Evolutionary conservation across 1,140 invertebrate genomes (phyloP).

Genomic region (Drosophila sturtevanti): DNA sequence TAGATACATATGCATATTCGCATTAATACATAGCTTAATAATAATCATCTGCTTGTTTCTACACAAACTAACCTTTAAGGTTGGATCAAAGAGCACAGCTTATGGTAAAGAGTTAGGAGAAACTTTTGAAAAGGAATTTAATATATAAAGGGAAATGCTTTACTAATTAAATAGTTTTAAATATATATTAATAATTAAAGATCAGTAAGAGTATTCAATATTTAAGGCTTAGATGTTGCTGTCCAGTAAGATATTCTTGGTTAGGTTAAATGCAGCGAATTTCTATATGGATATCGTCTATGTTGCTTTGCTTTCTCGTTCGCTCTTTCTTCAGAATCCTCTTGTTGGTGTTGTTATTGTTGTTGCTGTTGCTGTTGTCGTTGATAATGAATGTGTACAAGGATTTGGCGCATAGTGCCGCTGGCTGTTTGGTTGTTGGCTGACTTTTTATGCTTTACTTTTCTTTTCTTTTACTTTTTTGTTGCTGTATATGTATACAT

Average conservation of each 20-base stretch:
- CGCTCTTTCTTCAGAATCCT: background rate
- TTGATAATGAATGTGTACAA: conserved; percentile 75
- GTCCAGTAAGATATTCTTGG: conserved; percentile 21
- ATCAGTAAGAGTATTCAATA: background rate
- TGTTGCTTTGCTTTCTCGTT: conserved; percentile 23
- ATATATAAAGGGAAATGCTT: too few species aligned
- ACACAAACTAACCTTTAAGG: too few species aligned
- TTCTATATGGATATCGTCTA: conserved; percentile 66
- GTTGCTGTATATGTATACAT: too few species aligned
- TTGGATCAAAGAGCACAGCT: too few species aligned
- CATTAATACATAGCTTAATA: too few species aligned
- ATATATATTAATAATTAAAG: too few species aligned
- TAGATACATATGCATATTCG: too few species aligned
- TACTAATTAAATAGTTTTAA: too few species aligned
- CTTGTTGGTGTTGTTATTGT: conserved; percentile 59
- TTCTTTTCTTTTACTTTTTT: too few species aligned
- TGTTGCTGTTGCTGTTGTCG: conserved; percentile 58
- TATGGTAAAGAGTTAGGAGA: too few species aligned
- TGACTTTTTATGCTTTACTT: conserved; percentile 78
- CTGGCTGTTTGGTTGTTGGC: conserved; percentile 33
- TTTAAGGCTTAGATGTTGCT: background rate
- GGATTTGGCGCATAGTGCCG: conserved; percentile 47
- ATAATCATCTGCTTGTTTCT: too few species aligned
- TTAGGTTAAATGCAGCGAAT: conserved; percentile 72
- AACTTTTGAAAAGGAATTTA: too few species aligned